Conservation (phyloP, 2,113 vertebrate species). For the Scortum barcoo region DNA sequence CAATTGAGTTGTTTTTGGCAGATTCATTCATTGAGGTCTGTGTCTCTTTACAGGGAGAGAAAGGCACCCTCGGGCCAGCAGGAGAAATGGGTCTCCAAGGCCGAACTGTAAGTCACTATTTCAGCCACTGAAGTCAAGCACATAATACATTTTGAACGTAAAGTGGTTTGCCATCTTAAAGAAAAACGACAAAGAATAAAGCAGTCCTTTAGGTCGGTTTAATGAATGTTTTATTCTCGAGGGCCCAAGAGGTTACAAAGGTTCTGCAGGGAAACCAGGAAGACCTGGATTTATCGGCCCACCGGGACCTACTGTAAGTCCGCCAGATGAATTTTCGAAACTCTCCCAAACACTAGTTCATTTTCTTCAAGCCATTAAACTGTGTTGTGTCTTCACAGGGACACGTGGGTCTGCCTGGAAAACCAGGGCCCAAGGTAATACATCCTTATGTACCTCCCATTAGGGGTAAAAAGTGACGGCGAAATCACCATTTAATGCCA, state of each 20-base stretch:
- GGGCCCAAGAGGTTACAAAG: slow-evolving; percentile 83
- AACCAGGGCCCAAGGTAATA: slow-evolving; percentile 81
- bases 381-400: slow-evolving; percentile 78
- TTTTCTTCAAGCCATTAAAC: slow-evolving; percentile 67
- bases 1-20: slow-evolving; percentile 26
- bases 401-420: slow-evolving; percentile 81
- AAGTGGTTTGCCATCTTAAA: slow-evolving; percentile 69
- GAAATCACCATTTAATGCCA: slow-evolving; percentile 40
- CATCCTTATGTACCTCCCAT: slow-evolving; percentile 44
- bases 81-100: slow-evolving; percentile 87
- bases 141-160: slow-evolving; percentile 40
- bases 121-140: slow-evolving; percentile 40
- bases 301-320: slow-evolving; percentile 81
- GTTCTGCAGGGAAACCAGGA: slow-evolving; percentile 84
- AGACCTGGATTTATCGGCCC: slow-evolving; percentile 85
- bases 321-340: slow-evolving; percentile 60
- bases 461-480: slow-evolving; percentile 27
- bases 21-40: slow-evolving; percentile 43
- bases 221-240: slow-evolving; percentile 75
- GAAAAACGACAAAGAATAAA: slow-evolving; percentile 58
- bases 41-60: slow-evolving; percentile 84
- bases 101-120: slow-evolving; percentile 80
- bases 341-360: slow-evolving; percentile 55
- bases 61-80: slow-evolving; percentile 77
- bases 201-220: slow-evolving; percentile 55